Conservation (phyloP, 2,888 invertebrate genomes). For the Drosophila silvestris region DNA sequence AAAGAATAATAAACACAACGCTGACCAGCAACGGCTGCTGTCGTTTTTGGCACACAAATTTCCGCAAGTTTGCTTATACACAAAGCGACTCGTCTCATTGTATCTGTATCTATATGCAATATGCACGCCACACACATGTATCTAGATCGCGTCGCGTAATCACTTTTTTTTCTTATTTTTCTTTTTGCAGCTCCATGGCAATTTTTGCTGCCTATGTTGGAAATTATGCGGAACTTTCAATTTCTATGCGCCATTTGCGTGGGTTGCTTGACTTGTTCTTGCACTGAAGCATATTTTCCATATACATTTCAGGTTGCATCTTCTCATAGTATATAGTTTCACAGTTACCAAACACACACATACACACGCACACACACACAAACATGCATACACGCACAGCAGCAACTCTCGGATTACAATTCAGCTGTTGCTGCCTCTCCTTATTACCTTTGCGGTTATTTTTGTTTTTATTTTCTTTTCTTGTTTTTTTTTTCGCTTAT, state of each 20-base stretch:
- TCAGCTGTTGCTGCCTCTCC: slow-evolving; percentile 45
- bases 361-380: slow-evolving; percentile 17
- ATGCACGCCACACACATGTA: slow-evolving; percentile 43
- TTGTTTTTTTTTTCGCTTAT: slow-evolving; percentile 4
- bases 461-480: slow-evolving; percentile 13
- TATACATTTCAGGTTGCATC: not conserved
- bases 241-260: slow-evolving; percentile 65
- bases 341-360: slow-evolving; percentile 56
- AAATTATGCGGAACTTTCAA: slow-evolving; percentile 70
- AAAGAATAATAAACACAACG: slow-evolving; percentile 57
- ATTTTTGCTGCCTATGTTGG: slow-evolving; percentile 31
- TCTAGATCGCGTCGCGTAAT: slow-evolving; percentile 78
- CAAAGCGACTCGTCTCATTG: slow-evolving; percentile 47
- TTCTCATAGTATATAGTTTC: slow-evolving; percentile 44
- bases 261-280: slow-evolving; percentile 58
- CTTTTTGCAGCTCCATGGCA: slow-evolving; percentile 8
- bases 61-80: slow-evolving; percentile 33
- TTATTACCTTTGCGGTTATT: slow-evolving; percentile 41
- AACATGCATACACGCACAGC: slow-evolving; percentile 9
- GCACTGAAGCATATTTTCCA: slow-evolving; percentile 9
- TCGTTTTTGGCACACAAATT: slow-evolving; percentile 63
- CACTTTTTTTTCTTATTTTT: slow-evolving; percentile 27
- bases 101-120: slow-evolving; percentile 31
- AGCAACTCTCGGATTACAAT: slow-evolving; percentile 50
- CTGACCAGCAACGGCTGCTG: slow-evolving; percentile 23